Evolutionary conservation across 2,888 invertebrate genomes (phyloP), one percentile per base, ranked within the genome.

Genomic region (Drosophila koepferae): DNA sequence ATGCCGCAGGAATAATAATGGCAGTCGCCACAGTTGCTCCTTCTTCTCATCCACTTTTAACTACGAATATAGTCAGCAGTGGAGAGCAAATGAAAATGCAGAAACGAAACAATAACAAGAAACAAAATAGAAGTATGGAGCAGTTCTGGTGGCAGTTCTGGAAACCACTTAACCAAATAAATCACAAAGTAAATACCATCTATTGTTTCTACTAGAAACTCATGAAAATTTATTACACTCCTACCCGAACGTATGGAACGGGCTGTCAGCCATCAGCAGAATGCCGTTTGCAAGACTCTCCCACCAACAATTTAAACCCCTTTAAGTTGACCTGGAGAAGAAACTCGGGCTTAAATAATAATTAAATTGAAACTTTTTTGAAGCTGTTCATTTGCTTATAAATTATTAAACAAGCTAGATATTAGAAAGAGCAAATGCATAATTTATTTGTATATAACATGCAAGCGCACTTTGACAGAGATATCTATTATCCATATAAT

Each of bases 121-220:
- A 56, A 23, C 65, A 65, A 65, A 53, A 63, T 66, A 70, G 61
- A 63, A 54, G 20, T 18, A 16, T 10, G 20, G 41, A 43, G 44
- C 56, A 34, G 49, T 7, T 51, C 41, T 55, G 43, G 48, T 38
- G 66, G 56, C 67, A 63, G 54, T 40, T 66, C 64, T 58, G 70
- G 68, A 72, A 78, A 77, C 78, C 81, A 82, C 81, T 85, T 82
- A 82, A 77, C 86, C 81, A 83, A 80, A 86, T 86, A 83, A 83
- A 86, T 86, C 86, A 86, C 82, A 81, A 78, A 81, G 84, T 87
- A 84, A 84, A 87, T 87, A 84, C 87, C 82, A 84, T 87, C 87
- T 81, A 85, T 84, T 86, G 84, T 84, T 84, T 84, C 74, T 72
- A 71, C 71, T 69, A 78, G 76, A 81, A 84, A 84, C 79, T 81